Evolutionary conservation across 2,888 invertebrate species (phyloP).

Genomic region (Biston betularia): DNA sequence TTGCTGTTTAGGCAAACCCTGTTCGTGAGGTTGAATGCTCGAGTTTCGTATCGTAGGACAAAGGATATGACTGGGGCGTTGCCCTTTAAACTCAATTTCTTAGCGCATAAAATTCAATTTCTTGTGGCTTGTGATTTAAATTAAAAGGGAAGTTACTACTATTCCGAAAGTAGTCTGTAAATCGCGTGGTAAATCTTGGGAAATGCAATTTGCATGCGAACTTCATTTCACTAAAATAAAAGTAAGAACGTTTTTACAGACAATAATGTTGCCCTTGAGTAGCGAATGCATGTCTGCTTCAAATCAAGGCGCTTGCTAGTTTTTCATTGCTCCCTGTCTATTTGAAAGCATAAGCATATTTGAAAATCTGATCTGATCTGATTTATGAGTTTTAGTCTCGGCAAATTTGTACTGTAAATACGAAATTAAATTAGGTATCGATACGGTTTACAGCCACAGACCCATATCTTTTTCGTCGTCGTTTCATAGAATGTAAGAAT

Average conservation of each 20-base stretch:
- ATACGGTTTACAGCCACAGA: too few species aligned
- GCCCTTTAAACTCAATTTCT: conserved; percentile 31
- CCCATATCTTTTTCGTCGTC: background rate
- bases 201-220: conserved; percentile 23
- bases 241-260: conserved; percentile 16
- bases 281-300: background rate
- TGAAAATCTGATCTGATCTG: too few species aligned
- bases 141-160: background rate
- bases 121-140: conserved; percentile 9
- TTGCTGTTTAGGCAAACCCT: conserved; percentile 70
- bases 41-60: conserved; percentile 42
- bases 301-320: background rate
- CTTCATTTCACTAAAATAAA: conserved; percentile 3
- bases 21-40: conserved; percentile 57
- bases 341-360: too few species aligned
- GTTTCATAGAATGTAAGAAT: background rate
- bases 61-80: conserved; percentile 27
- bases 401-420: too few species aligned
- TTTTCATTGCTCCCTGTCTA: background rate
- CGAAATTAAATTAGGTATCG: too few species aligned
- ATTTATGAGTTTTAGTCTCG: too few species aligned
- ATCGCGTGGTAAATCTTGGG: conserved; percentile 12
- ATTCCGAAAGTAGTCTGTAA: conserved; percentile 8
- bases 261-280: background rate
- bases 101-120: conserved; percentile 45